Percentiles rank a stretch among this genome's conserved stretches.
Evolutionary conservation across 2,888 invertebrate species (phyloP).

Genomic region (Odontocolon sp.): DNA sequence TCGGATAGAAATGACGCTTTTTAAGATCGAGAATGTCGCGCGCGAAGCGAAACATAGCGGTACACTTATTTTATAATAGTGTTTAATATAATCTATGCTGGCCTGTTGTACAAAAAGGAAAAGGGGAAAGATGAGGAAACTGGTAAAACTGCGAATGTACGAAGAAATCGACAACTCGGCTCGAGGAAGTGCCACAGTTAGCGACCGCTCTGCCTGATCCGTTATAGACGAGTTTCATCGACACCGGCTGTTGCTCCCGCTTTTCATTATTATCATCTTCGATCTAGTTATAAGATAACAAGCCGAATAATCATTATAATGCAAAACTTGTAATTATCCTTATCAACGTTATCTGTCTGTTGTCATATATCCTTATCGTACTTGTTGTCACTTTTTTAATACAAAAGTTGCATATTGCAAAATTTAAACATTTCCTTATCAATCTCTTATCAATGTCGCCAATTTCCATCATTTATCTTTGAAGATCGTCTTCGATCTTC

Average conservation of each 20-base stretch:
- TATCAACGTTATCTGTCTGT: too few relatives aligned
- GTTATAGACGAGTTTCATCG: slow-evolving; percentile 51
- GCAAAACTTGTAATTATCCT: too few relatives aligned
- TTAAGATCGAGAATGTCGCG: neutral
- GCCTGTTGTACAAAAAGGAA: neutral
- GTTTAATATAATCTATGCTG: neutral
- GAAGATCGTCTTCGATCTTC: too few relatives aligned
- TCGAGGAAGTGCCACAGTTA: slow-evolving; percentile 52
- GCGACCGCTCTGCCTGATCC: slow-evolving; percentile 33
- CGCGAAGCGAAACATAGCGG: slow-evolving; percentile 5
- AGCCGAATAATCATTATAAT: too few relatives aligned
- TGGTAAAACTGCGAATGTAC: slow-evolving; percentile 14
- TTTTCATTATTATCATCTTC: neutral
- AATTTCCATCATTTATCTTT: too few relatives aligned
- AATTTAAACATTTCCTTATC: too few relatives aligned
- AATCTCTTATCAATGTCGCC: too few relatives aligned
- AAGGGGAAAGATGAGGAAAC: neutral
- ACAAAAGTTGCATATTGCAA: too few relatives aligned
- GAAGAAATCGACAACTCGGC: slow-evolving; percentile 37
- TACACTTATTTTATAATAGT: slow-evolving; percentile 9
- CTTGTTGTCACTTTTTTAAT: too few relatives aligned
- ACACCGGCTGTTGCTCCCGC: neutral
- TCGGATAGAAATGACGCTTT: too few relatives aligned
- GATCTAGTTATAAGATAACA: too few relatives aligned
- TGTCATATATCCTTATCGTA: too few relatives aligned